Conservation (phyloP, 2,888 invertebrate genomes). For the Melipona bicolor region DNA sequence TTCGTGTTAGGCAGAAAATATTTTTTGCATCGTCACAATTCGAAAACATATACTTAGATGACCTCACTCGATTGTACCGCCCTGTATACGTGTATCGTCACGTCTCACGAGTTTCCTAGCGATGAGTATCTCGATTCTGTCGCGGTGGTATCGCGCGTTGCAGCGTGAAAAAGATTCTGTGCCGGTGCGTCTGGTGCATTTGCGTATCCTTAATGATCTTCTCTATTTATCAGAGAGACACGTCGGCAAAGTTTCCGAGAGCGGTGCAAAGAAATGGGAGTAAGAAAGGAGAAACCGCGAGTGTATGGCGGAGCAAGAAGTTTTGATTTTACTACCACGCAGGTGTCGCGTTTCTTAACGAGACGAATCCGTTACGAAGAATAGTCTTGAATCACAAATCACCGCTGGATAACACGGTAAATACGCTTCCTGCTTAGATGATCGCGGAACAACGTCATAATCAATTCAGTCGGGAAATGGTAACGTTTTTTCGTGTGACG, state of each 20-base stretch:
- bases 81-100: neutral
- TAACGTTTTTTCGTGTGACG: neutral
- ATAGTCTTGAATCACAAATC: neutral
- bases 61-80: no score
- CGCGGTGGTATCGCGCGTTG: neutral
- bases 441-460: neutral
- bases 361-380: neutral
- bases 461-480: neutral
- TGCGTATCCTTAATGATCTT: neutral
- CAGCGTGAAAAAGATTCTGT: neutral
- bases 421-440: neutral
- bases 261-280: neutral
- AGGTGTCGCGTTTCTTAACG: constrained; percentile 1
- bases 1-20: no score
- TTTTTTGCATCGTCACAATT: no score
- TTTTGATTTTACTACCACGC: neutral
- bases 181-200: neutral
- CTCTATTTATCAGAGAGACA: neutral
- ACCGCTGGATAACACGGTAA: neutral
- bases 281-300: neutral
- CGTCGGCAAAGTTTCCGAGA: neutral
- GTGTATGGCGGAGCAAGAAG: neutral
- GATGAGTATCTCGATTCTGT: neutral
- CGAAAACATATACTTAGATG: no score
- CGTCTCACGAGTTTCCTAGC: no score